Conservation (phyloP, 2,113 vertebrate species). For the Lagopus muta region DNA sequence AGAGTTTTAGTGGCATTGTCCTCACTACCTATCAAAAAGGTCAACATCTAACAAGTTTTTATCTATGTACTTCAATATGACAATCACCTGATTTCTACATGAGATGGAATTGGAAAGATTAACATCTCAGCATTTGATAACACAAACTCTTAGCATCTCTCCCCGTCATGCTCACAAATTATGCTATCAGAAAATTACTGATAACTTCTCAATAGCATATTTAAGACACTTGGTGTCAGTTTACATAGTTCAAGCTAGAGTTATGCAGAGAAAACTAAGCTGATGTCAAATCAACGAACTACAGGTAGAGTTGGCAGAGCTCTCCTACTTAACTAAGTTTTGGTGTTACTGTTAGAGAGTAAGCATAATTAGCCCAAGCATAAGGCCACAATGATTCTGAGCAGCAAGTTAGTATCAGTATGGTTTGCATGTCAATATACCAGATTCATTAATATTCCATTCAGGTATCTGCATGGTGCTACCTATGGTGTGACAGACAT, state of each 20-base stretch:
- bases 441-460: not conserved
- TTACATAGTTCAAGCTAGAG: not conserved
- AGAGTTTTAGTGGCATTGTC: not conserved
- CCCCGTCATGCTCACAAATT: not conserved
- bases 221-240: not conserved
- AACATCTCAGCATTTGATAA: not conserved
- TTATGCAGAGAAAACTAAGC: not conserved
- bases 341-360: not conserved
- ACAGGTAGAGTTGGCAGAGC: not conserved
- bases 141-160: rapidly evolving
- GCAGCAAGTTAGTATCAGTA: not conserved
- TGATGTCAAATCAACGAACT: not conserved
- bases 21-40: not conserved
- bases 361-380: not conserved
- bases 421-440: not conserved
- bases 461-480: not conserved
- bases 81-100: not conserved
- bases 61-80: rapidly evolving
- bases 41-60: not conserved
- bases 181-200: not conserved
- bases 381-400: not conserved
- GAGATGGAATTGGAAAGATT: not conserved
- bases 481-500: not conserved
- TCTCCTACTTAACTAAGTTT: not conserved
- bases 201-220: not conserved